phyloP scores from a whole-genome alignment of 2,113 vertebrate genomes.

The Alligator sinensis region DNA sequence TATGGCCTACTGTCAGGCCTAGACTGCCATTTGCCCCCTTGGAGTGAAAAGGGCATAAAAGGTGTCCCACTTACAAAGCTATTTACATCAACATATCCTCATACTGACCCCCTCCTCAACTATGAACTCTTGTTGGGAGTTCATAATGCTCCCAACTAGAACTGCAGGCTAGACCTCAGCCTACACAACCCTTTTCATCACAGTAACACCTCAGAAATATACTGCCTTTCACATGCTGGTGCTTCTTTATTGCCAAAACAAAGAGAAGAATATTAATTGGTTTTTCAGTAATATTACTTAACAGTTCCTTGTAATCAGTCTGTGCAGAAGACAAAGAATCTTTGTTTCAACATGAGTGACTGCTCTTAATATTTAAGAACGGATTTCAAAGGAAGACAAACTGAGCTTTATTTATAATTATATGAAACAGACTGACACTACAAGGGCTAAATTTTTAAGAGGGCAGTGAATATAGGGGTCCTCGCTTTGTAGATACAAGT shows the following conservation, averaged over 20 bases:
- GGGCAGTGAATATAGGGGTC: neutral
- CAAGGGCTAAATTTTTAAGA: neutral
- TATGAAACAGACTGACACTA: neutral
- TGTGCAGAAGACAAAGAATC: constrained; percentile 13
- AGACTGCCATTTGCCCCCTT: too few species aligned
- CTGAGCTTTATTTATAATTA: neutral
- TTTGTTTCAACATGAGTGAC: neutral
- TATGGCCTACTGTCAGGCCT: too few species aligned
- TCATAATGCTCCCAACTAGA: too few species aligned
- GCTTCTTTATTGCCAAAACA: neutral
- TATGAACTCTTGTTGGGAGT: too few species aligned
- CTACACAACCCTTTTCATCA: neutral
- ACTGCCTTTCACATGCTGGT: neutral
- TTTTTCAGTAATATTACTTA: constrained; percentile 10
- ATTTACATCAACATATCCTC: too few species aligned
- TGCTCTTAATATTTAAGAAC: neutral
- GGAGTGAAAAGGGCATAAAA: too few species aligned
- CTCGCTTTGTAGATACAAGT: neutral
- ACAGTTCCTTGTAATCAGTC: neutral
- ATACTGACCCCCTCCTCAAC: too few species aligned
- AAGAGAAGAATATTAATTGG: neutral
- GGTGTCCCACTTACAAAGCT: too few species aligned
- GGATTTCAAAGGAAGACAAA: neutral
- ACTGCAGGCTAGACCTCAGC: too few species aligned
- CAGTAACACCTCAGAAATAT: neutral